Evolutionary conservation across 1,140 invertebrate species (phyloP).

Genomic region (Drosophila busckii): DNA sequence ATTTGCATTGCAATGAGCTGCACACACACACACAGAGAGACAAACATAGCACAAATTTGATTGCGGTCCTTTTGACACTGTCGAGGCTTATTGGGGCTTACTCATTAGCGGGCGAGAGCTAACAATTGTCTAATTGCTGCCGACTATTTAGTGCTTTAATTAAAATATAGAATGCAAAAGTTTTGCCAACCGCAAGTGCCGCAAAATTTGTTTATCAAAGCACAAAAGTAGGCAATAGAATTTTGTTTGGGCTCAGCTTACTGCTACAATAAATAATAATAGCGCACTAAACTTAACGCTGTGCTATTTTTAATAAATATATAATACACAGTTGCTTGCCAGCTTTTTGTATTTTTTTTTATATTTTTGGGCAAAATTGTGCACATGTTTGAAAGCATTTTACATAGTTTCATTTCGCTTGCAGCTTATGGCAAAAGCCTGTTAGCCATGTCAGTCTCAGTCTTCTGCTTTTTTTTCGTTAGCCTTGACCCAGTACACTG

Average conservation of each 20-base stretch:
- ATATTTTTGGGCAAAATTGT: conserved; percentile 9
- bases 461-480: background rate
- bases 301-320: conserved; percentile 44
- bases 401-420: conserved; percentile 3
- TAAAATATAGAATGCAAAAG: no score
- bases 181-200: no score
- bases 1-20: conserved; percentile 2
- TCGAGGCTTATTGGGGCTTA: background rate
- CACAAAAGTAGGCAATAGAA: background rate
- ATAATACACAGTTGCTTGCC: conserved; percentile 13
- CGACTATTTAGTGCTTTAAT: conserved; percentile 23
- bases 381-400: background rate
- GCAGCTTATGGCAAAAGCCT: conserved; percentile 5
- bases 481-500: conserved; percentile 29
- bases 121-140: background rate
- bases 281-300: conserved; percentile 13
- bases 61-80: conserved; percentile 31
- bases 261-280: conserved; percentile 24
- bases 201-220: no score
- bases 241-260: background rate
- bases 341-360: conserved; percentile 8
- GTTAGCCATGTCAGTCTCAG: no score
- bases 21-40: no score
- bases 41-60: no score
- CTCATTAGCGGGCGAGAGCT: conserved; percentile 14